Evolutionary conservation across 2,113 vertebrate genomes (phyloP), one percentile per base, ranked within the genome.

Genomic region (Pomatorhinus ruficollis): DNA sequence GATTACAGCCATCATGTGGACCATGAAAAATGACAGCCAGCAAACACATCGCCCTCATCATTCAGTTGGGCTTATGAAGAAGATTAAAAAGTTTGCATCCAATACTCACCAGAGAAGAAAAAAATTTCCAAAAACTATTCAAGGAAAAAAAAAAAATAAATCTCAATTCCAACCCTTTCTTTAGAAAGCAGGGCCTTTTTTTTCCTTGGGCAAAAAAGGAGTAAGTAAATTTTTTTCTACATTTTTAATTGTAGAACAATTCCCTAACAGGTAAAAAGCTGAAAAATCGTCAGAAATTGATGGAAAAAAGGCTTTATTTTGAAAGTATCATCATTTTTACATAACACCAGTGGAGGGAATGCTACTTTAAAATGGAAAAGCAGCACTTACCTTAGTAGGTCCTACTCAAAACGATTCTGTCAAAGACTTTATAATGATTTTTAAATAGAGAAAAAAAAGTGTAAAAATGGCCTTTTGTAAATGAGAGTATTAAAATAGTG

Each of bases 101-200:
- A 69, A 39, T 35, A 61, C 13, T 3, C 57, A 83, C 11, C 23
- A 50, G 33, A 52, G 12, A 79, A 52, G 9, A 71, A 88, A 42
- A 75, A 30, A 0, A 3, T 54, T 49, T 30, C 31, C 20, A 15
- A 22, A 56, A 72, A 15, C 9, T 0, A 69, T 79, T 82, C 78
- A 22, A 61, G 24, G 18, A 78, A 35, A 53, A 47, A 22, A 89
- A 50, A 42, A 1, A 47, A 22, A 89, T 45, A 42, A 1, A 5
- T 31, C 8, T 30, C 6, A 13, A 22, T 80, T 85, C 23, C 68
- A 86, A 47, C 4, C 5, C 40, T 61, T 70, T 31, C 14, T 35
- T 5, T 27, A 39, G 15, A 71, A 89, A 75, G 14, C 2, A 28
- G 4, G 2, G 0, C 0, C 3, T 3, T 6, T 21, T 69, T 71